Evolutionary conservation across 1,140 invertebrate genomes (phyloP).

Genomic region (Leptinotarsa defecta): DNA sequence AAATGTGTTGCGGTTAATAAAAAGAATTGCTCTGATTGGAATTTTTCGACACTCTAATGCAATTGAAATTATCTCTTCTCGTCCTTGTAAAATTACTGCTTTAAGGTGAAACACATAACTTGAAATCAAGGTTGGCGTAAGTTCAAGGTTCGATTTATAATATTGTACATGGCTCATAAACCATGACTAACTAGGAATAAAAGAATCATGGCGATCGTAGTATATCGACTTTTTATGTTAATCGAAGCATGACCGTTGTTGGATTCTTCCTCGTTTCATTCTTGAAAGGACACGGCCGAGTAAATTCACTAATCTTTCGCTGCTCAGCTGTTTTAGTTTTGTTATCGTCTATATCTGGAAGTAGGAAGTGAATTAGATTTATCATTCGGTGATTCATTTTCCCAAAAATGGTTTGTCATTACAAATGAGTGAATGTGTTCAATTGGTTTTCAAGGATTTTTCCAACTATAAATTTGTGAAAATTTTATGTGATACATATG

Average conservation of each 20-base stretch:
- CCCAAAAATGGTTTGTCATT: neutral
- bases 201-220: slow-evolving; percentile 12
- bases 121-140: slow-evolving; percentile 3
- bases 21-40: too few species aligned
- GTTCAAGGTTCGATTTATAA: slow-evolving; percentile 22
- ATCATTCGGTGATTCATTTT: slow-evolving; percentile 1
- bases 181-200: slow-evolving; percentile 11
- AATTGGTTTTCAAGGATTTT: too few species aligned
- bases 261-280: slow-evolving; percentile 23
- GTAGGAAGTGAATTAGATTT: neutral
- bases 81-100: neutral
- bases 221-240: slow-evolving; percentile 18
- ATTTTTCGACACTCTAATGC: too few species aligned
- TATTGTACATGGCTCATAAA: slow-evolving; percentile 8
- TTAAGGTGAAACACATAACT: neutral
- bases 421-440: too few species aligned
- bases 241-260: slow-evolving; percentile 7
- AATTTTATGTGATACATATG: too few species aligned
- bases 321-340: neutral
- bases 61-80: too few species aligned
- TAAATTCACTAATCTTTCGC: slow-evolving; percentile 20
- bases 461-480: too few species aligned
- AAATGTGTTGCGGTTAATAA: too few species aligned
- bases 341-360: neutral
- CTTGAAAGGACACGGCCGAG: slow-evolving; percentile 19